Conservation (phyloP, 2,113 vertebrate species). For the Carassius gibelio region DNA sequence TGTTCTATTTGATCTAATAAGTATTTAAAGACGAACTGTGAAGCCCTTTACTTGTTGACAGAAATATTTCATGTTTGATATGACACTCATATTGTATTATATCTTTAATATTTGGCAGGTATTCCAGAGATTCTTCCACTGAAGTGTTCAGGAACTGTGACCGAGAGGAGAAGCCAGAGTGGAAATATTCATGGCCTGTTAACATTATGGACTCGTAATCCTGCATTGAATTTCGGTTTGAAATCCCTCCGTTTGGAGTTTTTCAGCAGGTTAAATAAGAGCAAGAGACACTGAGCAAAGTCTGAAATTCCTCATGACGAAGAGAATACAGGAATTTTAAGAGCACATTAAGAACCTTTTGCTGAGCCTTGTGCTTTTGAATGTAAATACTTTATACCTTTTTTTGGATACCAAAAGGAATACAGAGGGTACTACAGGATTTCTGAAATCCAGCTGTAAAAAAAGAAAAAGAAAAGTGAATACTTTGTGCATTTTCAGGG, state of each 20-base stretch:
- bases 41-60: not conserved
- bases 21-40: not conserved
- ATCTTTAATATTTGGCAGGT: slow-evolving; percentile 37
- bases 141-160: slow-evolving; percentile 12
- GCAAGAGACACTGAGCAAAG: not conserved
- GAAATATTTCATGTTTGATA: not conserved
- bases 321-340: slow-evolving; percentile 24
- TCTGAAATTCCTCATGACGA: slow-evolving; percentile 17
- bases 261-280: slow-evolving; percentile 27
- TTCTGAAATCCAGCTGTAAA: not conserved
- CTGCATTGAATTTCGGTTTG: slow-evolving; percentile 34
- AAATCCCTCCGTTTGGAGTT: not conserved
- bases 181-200: not conserved
- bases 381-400: slow-evolving; percentile 28
- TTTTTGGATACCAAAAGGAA: slow-evolving; percentile 7
- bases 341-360: slow-evolving; percentile 8
- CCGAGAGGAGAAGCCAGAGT: slow-evolving; percentile 1
- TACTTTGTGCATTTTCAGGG: slow-evolving; percentile 36
- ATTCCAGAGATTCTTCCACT: slow-evolving; percentile 27
- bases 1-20: not conserved
- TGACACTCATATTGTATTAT: not conserved
- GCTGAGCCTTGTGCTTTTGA: slow-evolving; percentile 23
- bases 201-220: not conserved
- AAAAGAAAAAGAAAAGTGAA: not conserved
- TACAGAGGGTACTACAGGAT: slow-evolving; percentile 29